Evolutionary conservation across 1,140 invertebrate species (phyloP).

Genomic region (Brachionus manjavacas): DNA sequence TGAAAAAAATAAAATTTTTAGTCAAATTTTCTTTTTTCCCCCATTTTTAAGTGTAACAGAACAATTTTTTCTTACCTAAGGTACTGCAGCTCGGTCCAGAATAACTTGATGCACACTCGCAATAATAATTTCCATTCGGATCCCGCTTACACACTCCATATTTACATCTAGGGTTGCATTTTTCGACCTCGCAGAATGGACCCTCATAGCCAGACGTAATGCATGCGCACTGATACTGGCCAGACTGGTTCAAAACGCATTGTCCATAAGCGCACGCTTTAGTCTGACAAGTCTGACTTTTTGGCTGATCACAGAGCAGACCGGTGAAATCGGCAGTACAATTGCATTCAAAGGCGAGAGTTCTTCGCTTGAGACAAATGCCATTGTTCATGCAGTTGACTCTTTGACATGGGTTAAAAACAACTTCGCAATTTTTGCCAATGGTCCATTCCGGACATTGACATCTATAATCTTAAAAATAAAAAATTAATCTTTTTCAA

Average conservation of each 20-base stretch:
- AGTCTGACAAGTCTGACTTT: conserved; percentile 25
- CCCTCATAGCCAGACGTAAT: conserved; percentile 9
- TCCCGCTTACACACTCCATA: conserved; percentile 18
- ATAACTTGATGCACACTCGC: conserved; percentile 22
- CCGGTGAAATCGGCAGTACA: conserved; percentile 24
- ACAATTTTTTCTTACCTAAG: neutral
- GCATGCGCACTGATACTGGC: conserved; percentile 38
- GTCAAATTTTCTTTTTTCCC: too few relatives aligned
- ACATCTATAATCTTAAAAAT: conserved; percentile 26
- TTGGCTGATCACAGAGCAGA: conserved; percentile 34
- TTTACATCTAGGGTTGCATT: conserved; percentile 34
- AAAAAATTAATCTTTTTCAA: neutral
- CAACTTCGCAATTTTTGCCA: conserved; percentile 40
- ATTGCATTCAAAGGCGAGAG: conserved; percentile 26
- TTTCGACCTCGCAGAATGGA: conserved; percentile 26
- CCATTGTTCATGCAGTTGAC: conserved; percentile 41
- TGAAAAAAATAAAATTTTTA: too few relatives aligned
- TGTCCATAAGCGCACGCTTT: conserved; percentile 3
- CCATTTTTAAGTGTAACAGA: too few relatives aligned
- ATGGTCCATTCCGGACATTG: conserved; percentile 42
- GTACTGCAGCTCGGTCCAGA: conserved; percentile 10
- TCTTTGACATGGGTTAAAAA: conserved; percentile 37
- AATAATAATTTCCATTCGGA: conserved; percentile 27
- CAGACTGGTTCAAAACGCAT: conserved; percentile 8
- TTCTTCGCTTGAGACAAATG: conserved; percentile 28